Base-by-base conservation (phyloP, 1,140 invertebrate genomes). In the Lithobius niger region DNA sequence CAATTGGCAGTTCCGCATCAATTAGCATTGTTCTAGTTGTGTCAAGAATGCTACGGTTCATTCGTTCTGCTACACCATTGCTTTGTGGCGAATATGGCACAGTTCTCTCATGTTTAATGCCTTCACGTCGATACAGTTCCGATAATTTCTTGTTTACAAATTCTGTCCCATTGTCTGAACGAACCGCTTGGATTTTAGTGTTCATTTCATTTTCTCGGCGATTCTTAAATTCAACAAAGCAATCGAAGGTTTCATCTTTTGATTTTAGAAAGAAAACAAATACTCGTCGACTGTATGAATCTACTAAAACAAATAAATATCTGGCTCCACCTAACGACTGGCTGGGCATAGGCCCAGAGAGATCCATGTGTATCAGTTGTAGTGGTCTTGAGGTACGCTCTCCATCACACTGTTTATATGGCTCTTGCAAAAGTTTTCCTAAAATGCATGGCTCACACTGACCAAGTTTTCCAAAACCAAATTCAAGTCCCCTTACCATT, bases 131-230 rank as follows among this genome's bases (percentile, higher is more conserved):
- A 27, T 64, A 60, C 27, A 26, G 56, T 13, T 27, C 25, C n/a
- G 45, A 3, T 15, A 62, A 55, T 40, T 60, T 52, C 28, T 55
- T 43, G 24, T 53, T 53, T 4, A 60, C 61, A 3, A 68, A 63
- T 57, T 70, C 66, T 16, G 55, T 63, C 10, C 69, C 72, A 65
- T 72, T 74, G 53, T 76, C 73, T n/a, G 63, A 66, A 56, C 67
- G 60, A 1, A 77, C 47, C 1, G 27, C 49, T 57, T 69, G 67
- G 2, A 73, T 56, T 55, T 55, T 65, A 28, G 64, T 60, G 40
- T 60, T 60, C 27, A 65, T 67, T 43, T 67, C 59, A 44, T 47
- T 63, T 53, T 53, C 51, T 22, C 16, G 27, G 6, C 13, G 19
- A 40, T 19, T 25, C 13, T 22, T 40, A 6, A 6, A 51, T 19